Evolutionary conservation across 2,888 invertebrate genomes (phyloP), one percentile per base, ranked within the genome.

Genomic region (Sesamia inferens): DNA sequence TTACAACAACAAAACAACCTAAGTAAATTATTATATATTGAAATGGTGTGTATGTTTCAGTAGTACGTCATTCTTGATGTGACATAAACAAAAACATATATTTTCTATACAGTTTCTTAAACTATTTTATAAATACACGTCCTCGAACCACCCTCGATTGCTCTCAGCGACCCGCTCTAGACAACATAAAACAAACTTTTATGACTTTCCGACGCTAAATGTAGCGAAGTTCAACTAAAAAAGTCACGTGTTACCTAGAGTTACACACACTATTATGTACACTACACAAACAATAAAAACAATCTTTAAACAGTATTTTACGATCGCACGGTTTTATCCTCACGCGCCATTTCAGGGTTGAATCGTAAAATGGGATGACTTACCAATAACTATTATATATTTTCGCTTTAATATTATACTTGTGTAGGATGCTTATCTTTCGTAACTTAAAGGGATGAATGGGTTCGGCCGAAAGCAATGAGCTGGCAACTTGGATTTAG

Each of bases 251-350:
- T 48, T 48, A 48, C 57, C 39, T 54, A 62, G 47, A 61, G 22
- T 22, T 57, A 73, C 71, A 74, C 59, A 39, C 31, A 61, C 59
- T 65, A 58, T 57, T 59, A 62, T 59, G 13, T 72, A 74, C 65
- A 67, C 48, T 76, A 78, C 70, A 80, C 69, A 82, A 82, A 86
- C 78, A 85, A 84, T 85, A 86, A 85, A 83, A 83, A 19, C 51
- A 75, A 87, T 82, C 74, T 83, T 76, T 82, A 82, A 82, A 84
- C 83, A 85, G 82, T 78, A 82, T 77, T 88, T 88, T 88, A 89
- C 84, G 88, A 86, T 59, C 82, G 48, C 68, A 75, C 70, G 76
- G 78, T 81, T 85, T 84, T 87, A 83, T 84, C 83, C 83, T 85
- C 79, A 84, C 86, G 80, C 78, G 31, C 84, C 88, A 88, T 89